Evolutionary conservation across 1,140 invertebrate genomes (phyloP).

Genomic region (Drosophila guanche): DNA sequence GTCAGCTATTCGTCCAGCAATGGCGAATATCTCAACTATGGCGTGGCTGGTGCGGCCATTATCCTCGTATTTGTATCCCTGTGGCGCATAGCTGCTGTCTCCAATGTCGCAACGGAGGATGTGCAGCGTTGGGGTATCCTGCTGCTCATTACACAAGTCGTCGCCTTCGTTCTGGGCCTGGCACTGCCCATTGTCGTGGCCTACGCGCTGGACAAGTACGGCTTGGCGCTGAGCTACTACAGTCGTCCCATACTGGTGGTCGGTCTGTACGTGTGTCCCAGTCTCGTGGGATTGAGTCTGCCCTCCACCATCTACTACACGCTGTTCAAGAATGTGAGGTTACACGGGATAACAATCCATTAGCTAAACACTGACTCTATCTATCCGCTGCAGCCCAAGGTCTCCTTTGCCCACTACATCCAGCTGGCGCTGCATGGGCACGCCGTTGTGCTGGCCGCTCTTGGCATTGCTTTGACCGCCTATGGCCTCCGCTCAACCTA

Average conservation of each 20-base stretch:
- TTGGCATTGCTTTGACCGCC: slow-evolving; percentile 29
- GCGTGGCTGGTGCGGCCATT: slow-evolving; percentile 83
- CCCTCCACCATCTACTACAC: slow-evolving; percentile 80
- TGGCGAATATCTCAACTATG: slow-evolving; percentile 85
- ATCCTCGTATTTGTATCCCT: slow-evolving; percentile 83
- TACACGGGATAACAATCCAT: no score
- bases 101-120: slow-evolving; percentile 36
- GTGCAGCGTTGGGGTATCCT: slow-evolving; percentile 47
- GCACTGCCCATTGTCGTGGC: slow-evolving; percentile 84
- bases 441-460: slow-evolving; percentile 43
- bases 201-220: slow-evolving; percentile 68
- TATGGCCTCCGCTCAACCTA: slow-evolving; percentile 58
- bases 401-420: slow-evolving; percentile 38
- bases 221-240: slow-evolving; percentile 88
- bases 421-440: slow-evolving; percentile 64
- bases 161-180: slow-evolving; percentile 82
- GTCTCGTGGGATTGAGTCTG: slow-evolving; percentile 45
- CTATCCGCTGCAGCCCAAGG: slow-evolving; percentile 33
- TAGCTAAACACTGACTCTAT: background rate
- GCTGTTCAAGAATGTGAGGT: slow-evolving; percentile 43
- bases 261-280: slow-evolving; percentile 83
- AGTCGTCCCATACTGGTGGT: slow-evolving; percentile 86
- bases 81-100: slow-evolving; percentile 49
- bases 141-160: slow-evolving; percentile 48
- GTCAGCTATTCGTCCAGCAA: slow-evolving; percentile 85